phyloP scores from a whole-genome alignment of 1,140 invertebrate genomes.

The Galendromus occidentalis region DNA sequence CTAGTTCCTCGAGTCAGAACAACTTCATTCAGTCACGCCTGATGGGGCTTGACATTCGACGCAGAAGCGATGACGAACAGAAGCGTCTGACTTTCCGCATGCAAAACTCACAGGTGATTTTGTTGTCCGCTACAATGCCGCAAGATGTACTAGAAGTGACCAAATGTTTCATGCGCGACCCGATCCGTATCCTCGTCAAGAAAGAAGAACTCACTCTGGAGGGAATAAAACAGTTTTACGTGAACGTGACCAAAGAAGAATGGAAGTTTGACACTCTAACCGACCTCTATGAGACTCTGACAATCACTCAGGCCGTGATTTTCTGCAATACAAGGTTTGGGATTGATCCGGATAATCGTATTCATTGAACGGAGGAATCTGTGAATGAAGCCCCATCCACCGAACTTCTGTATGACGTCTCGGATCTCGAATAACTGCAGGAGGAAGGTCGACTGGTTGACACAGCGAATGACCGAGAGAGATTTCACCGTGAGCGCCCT shows the following conservation, averaged over 20 bases:
- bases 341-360: not conserved
- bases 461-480: constrained; percentile 31
- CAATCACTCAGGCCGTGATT: constrained; percentile 43
- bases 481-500: constrained; percentile 37
- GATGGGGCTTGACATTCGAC: not conserved
- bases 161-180: constrained; percentile 28
- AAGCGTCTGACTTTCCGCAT: too few species aligned
- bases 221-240: constrained; percentile 10
- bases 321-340: constrained; percentile 75
- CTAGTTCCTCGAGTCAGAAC: too few species aligned
- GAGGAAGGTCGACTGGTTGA: constrained; percentile 35
- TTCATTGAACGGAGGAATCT: not conserved
- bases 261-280: constrained; percentile 4
- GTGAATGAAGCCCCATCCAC: too few species aligned
- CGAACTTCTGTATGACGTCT: too few species aligned
- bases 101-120: constrained; percentile 28
- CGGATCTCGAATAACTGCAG: constrained; percentile 12
- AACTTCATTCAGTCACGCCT: too few species aligned
- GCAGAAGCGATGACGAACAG: not conserved
- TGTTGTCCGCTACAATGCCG: constrained; percentile 30
- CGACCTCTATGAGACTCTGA: constrained; percentile 7
- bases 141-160: constrained; percentile 28
- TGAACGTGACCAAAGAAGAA: not conserved
- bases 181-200: constrained; percentile 28
- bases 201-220: constrained; percentile 29